Evolutionary conservation across 1,140 invertebrate species (phyloP), one percentile per base, ranked within the genome.

Genomic region (Geopemphigus sp.): DNA sequence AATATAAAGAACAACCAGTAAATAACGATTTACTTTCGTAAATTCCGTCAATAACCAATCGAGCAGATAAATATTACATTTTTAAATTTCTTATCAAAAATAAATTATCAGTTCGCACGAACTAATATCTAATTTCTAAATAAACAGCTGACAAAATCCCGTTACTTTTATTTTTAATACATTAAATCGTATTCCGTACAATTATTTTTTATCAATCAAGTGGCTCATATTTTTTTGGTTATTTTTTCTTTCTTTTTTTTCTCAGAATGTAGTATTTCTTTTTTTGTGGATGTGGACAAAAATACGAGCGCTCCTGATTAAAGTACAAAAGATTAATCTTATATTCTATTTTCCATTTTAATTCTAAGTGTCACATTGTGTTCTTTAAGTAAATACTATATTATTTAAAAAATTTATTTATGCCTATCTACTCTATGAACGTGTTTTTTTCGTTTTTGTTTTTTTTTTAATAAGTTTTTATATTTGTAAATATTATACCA

Each of bases 201-300:
- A 61, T 78, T 76, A 57, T 76, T 76, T 76, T 76, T 78, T 78
- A 78, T 78, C 74, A 78, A 63, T 78, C 74, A 63, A 78, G 74
- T 63, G 74, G 74, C 50, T 78, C 19, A 50, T 47, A 61, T 59
- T 47, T 76, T 76, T 76, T 59, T 26, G 72, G 54, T 74, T 74
- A 59, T 57, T 59, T 76, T 39, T 76, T 22, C 17, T 50, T 50
- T 50, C 29, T 24, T 12, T 76, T 57, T 59, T 74, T 63, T 50
- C 39, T 26, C 11, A 63, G 39, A 61, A 78, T 78, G 24, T 26
- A 78, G 39, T 47, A 24, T 50, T 63, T 78, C 3, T 56, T 50
- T 50, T 57, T 61, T 19, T 57, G 29, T 78, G 15, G 19, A 63
- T 78, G 74, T 78, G 74, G 73, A 76, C 73, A 78, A 63, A 78